Evolutionary conservation across 2,113 vertebrate species (phyloP).

Genomic region (Australoheros scitulus): DNA sequence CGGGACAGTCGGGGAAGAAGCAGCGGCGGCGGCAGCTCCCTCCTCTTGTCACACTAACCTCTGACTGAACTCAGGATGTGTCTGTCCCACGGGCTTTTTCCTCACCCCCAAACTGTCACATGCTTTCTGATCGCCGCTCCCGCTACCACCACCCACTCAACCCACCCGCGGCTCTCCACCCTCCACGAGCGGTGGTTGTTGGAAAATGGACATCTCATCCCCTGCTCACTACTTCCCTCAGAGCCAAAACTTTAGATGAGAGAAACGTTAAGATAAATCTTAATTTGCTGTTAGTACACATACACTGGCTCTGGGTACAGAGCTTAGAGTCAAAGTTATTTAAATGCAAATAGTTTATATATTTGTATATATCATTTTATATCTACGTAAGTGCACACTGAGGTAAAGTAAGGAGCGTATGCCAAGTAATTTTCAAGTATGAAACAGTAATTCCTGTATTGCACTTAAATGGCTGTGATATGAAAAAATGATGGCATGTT

Average conservation of each 20-base stretch:
- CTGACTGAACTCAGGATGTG: conserved; percentile 61
- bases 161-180: not conserved
- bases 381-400: too few species aligned
- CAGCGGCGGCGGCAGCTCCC: conserved; percentile 5
- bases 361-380: too few species aligned
- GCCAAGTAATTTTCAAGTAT: too few species aligned
- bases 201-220: conserved; percentile 13
- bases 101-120: conserved; percentile 68
- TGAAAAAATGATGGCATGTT: too few species aligned
- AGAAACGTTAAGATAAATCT: too few species aligned
- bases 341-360: too few species aligned
- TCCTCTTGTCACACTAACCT: conserved; percentile 73
- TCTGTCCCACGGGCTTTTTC: conserved; percentile 56
- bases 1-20: not conserved
- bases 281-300: too few species aligned
- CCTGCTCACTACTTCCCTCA: not conserved
- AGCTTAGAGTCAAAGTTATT: too few species aligned
- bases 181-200: not conserved
- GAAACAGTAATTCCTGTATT: too few species aligned
- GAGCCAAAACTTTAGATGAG: not conserved
- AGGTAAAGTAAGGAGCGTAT: too few species aligned
- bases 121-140: conserved; percentile 24
- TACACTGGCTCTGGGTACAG: too few species aligned
- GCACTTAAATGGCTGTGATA: too few species aligned
- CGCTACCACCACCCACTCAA: not conserved